A percentile compares a stretch with the other conserved stretches of the same genome.
Evolutionary conservation across 2,888 invertebrate genomes (phyloP).

Genomic region (Apamea sordens): DNA sequence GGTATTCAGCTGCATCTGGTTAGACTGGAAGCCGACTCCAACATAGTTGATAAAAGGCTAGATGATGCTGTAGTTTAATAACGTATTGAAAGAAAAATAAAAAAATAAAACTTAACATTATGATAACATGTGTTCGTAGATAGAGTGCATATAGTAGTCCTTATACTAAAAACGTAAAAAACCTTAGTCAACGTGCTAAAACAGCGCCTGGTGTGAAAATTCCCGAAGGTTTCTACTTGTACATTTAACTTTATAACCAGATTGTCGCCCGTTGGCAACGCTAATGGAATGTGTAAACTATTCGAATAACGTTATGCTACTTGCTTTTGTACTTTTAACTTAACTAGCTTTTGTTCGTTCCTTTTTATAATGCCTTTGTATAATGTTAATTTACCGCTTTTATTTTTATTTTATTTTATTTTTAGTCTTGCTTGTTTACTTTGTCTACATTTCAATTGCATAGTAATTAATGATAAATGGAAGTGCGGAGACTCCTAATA

Average conservation of each 20-base stretch:
- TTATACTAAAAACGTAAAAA: neutral
- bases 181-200: constrained; percentile 3
- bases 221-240: constrained; percentile 34
- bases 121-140: neutral
- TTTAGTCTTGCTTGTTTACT: too few species aligned
- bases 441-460: too few species aligned
- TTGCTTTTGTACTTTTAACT: constrained; percentile 33
- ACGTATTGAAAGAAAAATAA: neutral
- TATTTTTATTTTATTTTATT: too few species aligned
- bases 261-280: constrained; percentile 64
- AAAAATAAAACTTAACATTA: neutral
- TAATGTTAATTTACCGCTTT: too few species aligned
- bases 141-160: neutral
- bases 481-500: too few species aligned
- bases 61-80: too few species aligned
- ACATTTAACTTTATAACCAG: constrained; percentile 67
- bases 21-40: too few species aligned
- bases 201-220: constrained; percentile 25
- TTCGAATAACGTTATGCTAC: constrained; percentile 39
- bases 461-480: too few species aligned
- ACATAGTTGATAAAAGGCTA: too few species aligned
- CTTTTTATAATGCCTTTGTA: too few species aligned
- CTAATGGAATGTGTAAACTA: constrained; percentile 68
- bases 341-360: constrained; percentile 21
- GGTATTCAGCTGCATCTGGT: too few species aligned